Base-by-base conservation (phyloP, 1,140 invertebrate genomes). In the Panulirus ornatus region DNA sequence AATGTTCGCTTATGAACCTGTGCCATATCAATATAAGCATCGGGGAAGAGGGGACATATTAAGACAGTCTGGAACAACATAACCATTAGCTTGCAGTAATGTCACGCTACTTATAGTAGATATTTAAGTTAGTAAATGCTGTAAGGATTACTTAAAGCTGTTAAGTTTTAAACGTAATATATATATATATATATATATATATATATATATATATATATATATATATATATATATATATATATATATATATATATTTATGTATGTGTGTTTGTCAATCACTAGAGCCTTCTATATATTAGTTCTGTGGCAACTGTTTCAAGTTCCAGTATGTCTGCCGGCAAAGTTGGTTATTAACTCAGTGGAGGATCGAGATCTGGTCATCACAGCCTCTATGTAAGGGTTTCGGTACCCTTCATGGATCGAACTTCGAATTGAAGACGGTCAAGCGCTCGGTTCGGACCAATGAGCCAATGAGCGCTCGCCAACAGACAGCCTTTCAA, bases 201-300 rank as follows among this genome's bases (percentile, higher is more conserved):
- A 78, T 78, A 78, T 78, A 78, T 78, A 78, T 78, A 78, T 78
- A 78, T 40, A 78, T 78, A 78, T 78, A 78, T 78, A 78, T 78
- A 40, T 78, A 78, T 78, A 78, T 78, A 78, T 78, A 78, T 78
- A 40, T 40, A 40, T 78, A 47, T 79, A 47, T 79, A 79, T 79
- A 47, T 79, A 9, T 38, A 79, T 79, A 79, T 79, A 42, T 79
- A 38, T 79, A 79, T 47, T 38, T 79, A 79, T 47, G 42, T 79
- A 9, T 79, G 42, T 47, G 42, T 79, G 42, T 47, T 5, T 79
- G 42, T 79, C 34, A 38, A 79, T 79, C 1, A 3, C 34, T 79
- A 79, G 2, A 79, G 34, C 1, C 42, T 38, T 47, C 34, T 79
- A 79, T 79, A 38, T 79, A 78, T 44, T 19, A 14, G 34, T 79